Evolutionary conservation across 2,888 invertebrate species (phyloP), one percentile per base, ranked within the genome.

Genomic region (Tiliacea citrago): DNA sequence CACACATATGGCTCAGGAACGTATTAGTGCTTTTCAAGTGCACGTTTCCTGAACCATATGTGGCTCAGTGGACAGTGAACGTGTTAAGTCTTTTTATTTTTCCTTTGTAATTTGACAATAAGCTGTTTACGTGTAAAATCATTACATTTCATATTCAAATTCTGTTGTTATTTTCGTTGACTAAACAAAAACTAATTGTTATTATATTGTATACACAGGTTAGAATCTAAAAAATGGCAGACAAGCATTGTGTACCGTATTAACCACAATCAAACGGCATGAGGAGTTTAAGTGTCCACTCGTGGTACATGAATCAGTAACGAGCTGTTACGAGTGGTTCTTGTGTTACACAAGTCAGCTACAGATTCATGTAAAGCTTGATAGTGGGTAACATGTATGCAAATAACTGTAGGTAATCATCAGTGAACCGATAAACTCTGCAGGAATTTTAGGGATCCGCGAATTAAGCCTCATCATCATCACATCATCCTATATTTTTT

Each of bases 401-500:
- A 65, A 29, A 65, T 65, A n/a, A 66, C 45, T 68, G 69, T 69
- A 69, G 57, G 68, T 68, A 68, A 68, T 68, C 60, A 69, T 60
- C 60, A 69, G 69, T 69, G 49, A 61, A 69, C 60, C 60, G n/a
- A n/a, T n/a, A n/a, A n/a, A n/a, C 62, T 63, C 71, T 65, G 71
- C 71, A 65, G 65, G 47, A 53, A 71, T 71, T 71, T 71, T 71
- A 63, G 71, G 63, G 71, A 71, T 63, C 63, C 70, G 70, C n/a
- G 70, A 1, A 62, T 70, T 62, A 62, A 53, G 51, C 62, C 53
- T 42, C 70, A 62, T 53, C 42, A 70, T 70, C 61, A 62, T 51
- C 51, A 2, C 2, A 3, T 42, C 62, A 62, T 62, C 29, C 53
- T 62, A 62, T 70, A 62, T 70, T 62, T 70, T 61, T 70, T 70